A percentile compares a stretch with the other conserved stretches of the same genome.
Conservation (phyloP, 92 coral and sea anemone genomes). For the Heteractis magnifica region DNA sequence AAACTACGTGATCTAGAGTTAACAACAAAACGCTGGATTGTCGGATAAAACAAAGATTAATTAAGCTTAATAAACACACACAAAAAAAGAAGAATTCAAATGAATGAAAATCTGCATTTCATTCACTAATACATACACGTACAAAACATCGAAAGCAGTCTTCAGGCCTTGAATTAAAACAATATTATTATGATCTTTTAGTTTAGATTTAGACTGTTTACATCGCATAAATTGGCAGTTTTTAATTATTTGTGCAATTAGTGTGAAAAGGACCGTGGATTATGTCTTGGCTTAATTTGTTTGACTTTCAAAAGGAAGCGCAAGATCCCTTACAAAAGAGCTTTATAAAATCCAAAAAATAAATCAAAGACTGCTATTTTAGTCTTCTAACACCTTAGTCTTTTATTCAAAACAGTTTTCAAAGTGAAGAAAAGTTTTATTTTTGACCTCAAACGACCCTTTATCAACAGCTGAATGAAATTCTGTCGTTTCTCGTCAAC, state of each 20-base stretch:
- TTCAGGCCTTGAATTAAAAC: too few relatives aligned
- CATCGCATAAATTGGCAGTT: background rate
- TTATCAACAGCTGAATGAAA: background rate
- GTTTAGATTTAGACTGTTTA: background rate
- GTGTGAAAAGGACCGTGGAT: background rate
- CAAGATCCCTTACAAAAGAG: background rate
- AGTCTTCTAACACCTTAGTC: background rate
- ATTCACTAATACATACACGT: too few relatives aligned
- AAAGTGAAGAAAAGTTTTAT: conserved; percentile 1
- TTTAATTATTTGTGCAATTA: background rate
- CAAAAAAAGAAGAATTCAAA: too few relatives aligned
- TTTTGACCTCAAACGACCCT: conserved; percentile 1
- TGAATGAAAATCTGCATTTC: too few relatives aligned
- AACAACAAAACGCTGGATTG: too few relatives aligned
- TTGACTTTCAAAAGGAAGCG: background rate
- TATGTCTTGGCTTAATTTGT: background rate
- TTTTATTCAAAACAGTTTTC: background rate
- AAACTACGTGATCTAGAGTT: too few relatives aligned
- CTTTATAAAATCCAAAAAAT: background rate
- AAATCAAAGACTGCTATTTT: background rate
- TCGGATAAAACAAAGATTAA: too few relatives aligned
- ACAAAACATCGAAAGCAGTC: too few relatives aligned
- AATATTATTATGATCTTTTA: too few relatives aligned
- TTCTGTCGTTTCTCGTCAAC: background rate
- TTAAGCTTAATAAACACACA: too few relatives aligned